These are phyloP conservation scores for Phyllostomus hastatus DNA, from an alignment of 2,113 vertebrate species.

Conservation along the genomic window DNA sequence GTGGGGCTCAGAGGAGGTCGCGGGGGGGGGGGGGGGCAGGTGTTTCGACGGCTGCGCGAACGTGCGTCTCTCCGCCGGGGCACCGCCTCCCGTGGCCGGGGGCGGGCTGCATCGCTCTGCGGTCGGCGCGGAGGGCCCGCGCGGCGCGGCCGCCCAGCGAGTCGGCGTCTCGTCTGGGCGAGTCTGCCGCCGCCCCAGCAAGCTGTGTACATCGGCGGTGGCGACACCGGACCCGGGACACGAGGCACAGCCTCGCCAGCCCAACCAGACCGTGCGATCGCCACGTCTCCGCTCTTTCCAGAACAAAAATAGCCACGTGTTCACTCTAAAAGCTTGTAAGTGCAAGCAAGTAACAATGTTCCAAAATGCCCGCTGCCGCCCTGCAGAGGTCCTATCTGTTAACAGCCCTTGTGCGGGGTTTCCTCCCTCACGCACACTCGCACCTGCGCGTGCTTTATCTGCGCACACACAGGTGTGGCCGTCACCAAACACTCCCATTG, in stretches of 20 bases:
- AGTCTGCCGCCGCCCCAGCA: background rate
- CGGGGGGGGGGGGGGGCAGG: background rate
- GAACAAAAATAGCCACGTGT: background rate
- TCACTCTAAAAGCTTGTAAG: background rate
- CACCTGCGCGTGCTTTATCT: background rate
- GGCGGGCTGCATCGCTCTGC: accelerated
- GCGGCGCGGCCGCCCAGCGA: accelerated
- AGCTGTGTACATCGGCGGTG: no score
- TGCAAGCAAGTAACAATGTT: background rate
- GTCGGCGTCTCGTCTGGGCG: accelerated
- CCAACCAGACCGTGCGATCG: accelerated
- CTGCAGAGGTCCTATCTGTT: background rate
- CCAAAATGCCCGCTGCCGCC: background rate
- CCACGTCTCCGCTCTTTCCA: background rate
- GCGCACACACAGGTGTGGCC: background rate
- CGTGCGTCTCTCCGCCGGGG: accelerated
- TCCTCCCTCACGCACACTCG: background rate
- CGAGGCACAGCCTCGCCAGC: accelerated
- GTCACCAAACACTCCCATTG: background rate
- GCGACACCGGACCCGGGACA: accelerated
- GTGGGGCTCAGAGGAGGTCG: background rate
- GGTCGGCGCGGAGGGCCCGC: accelerated
- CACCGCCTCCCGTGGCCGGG: background rate
- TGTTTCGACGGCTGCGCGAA: accelerated
- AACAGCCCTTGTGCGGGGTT: background rate